A percentile compares a stretch with the other conserved stretches of the same genome.
Evolutionary conservation across 2,888 invertebrate genomes (phyloP).

Genomic region (Drosophila ustulata): DNA sequence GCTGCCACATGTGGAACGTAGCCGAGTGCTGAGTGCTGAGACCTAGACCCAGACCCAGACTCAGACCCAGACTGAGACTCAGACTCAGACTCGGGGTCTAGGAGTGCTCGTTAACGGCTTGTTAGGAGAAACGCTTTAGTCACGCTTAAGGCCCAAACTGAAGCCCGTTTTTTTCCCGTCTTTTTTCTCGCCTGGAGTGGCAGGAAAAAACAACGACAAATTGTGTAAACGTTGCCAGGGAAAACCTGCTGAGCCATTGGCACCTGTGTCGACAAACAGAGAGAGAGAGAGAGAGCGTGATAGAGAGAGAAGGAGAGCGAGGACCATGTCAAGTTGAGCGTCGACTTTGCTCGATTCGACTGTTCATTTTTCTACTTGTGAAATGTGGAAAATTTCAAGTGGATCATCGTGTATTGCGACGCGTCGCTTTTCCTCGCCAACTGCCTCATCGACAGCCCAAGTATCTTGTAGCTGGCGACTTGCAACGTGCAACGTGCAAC

Average conservation of each 20-base stretch:
- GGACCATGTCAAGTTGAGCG: constrained; percentile 25
- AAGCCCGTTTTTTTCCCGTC: neutral
- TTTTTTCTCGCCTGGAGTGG: constrained; percentile 16
- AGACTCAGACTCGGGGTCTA: constrained; percentile 3
- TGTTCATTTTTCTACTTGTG: constrained; percentile 4
- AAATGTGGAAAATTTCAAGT: constrained; percentile 61
- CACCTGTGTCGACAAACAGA: constrained; percentile 49
- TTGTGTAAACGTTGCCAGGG: constrained; percentile 47
- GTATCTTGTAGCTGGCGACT: constrained; percentile 11
- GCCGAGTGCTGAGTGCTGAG: neutral
- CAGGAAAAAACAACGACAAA: constrained; percentile 60
- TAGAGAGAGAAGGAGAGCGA: neutral
- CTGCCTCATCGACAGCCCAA: constrained; percentile 19
- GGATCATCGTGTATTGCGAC: constrained; percentile 36
- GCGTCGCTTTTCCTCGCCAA: constrained; percentile 41
- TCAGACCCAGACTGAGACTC: neutral
- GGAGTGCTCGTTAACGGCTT: constrained; percentile 73
- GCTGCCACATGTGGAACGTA: constrained; percentile 42
- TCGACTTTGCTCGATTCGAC: too few relatives aligned
- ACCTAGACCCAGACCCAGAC: neutral
- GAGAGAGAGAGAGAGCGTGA: neutral
- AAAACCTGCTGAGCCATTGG: constrained; percentile 70
- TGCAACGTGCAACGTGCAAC: constrained; percentile 21
- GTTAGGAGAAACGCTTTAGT: constrained; percentile 73
- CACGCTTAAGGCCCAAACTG: constrained; percentile 62